Evolutionary conservation across 2,888 invertebrate species (phyloP), one percentile per base, ranked within the genome.

Genomic region (Eucera pruinosa): DNA sequence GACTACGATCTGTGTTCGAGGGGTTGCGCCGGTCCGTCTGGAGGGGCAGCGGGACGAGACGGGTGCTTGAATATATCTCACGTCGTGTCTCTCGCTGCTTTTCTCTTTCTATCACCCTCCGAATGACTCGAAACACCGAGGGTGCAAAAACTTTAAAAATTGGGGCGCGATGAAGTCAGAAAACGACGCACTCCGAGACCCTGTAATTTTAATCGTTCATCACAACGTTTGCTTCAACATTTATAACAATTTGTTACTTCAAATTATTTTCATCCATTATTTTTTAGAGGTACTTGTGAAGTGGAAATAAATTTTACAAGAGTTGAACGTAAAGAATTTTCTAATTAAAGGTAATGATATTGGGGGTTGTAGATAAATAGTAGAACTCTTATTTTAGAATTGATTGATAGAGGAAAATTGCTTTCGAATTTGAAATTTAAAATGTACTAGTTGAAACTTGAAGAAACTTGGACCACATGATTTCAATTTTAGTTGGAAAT

Each of bases 141-240:
- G 81, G 77, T 73, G 76, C 58, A 69, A 65, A 72, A 72, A 69
- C 41, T 81, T 76, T 68, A 64, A 57, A 79, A 80, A 80, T 76
- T 76, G 71, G 79, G 72, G 54, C 76, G 80, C 48, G 62, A 52
- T 18, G 18, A 64, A 50, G 27, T 52, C 62, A 9, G 27, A 4
- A 25, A 64, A 52, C 48, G 48, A n/a, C n/a, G 18, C 3, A 25
- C 43, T 20, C 13, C 27, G 15, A 1, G 6, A 33, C 1, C 18
- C 6, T 36, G n/a, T n/a, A 62, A 62, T 39, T 13, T 3, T 18
- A n/a, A n/a, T n/a, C n/a, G n/a, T n/a, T n/a, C n/a, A n/a, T n/a
- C n/a, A n/a, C n/a, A n/a, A n/a, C n/a, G 7, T 20, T 50, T 3
- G 7, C n/a, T 2, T 23, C 39, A 2, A 39, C 2, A 2, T 39